A percentile compares a stretch with the other conserved stretches of the same genome.
Evolutionary conservation across 2,797 vertebrate genomes (phyloP).

Genomic region (Dendrocincla tyrannina): DNA sequence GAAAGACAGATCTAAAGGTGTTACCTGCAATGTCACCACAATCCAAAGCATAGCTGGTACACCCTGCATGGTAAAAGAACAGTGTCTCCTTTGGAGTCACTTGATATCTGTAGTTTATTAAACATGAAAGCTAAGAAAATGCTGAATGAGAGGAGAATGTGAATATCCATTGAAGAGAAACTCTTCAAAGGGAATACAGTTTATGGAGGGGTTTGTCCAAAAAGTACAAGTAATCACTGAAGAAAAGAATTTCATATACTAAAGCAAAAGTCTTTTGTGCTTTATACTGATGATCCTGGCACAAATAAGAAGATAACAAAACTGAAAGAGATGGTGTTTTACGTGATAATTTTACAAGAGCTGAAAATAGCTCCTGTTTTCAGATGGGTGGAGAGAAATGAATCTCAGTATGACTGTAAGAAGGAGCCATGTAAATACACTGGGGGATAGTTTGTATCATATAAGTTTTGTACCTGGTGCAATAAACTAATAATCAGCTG

Average conservation of each 20-base stretch:
- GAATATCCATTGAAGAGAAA: not conserved
- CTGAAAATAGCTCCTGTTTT: not conserved
- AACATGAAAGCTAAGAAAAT: not conserved
- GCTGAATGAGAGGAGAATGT: not conserved
- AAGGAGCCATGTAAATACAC: not conserved
- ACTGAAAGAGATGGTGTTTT: not conserved
- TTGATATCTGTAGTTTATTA: conserved; percentile 7
- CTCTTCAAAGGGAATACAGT: not conserved
- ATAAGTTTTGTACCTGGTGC: not conserved
- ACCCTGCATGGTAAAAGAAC: not conserved
- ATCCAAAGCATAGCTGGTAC: not conserved
- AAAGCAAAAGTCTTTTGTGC: not conserved
- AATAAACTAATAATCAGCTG: not conserved
- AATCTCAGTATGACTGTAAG: not conserved
- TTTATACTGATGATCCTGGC: not conserved
- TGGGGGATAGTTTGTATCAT: not conserved
- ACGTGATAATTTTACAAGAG: not conserved
- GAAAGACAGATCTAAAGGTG: not conserved
- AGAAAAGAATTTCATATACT: not conserved
- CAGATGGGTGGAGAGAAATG: not conserved
- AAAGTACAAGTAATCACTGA: not conserved
- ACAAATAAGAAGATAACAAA: not conserved
- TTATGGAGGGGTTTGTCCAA: not conserved
- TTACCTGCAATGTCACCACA: not conserved
- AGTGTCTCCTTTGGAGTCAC: not conserved